phyloP scores from a whole-genome alignment of 2,797 vertebrate genomes.

The Myripristis murdjan region DNA sequence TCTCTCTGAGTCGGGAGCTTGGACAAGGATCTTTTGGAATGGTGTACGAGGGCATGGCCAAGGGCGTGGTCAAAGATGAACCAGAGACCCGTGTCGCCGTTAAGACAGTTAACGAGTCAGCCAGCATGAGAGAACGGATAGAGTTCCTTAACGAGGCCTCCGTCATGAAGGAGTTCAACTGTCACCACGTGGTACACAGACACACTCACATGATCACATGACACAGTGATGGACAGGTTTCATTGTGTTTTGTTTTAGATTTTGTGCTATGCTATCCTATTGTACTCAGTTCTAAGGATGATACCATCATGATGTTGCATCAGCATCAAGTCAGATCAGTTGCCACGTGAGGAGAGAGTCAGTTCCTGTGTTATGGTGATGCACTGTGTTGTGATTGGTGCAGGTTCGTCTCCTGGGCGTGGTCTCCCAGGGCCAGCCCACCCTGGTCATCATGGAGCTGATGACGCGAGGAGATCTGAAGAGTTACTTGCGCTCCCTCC shows the following conservation, averaged over 20 bases:
- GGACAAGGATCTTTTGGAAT: slow-evolving; percentile 99
- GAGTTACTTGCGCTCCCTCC: slow-evolving; percentile 95
- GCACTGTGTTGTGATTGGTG: slow-evolving; percentile 54
- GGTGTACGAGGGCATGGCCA: slow-evolving; percentile 98
- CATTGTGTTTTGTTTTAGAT: background rate
- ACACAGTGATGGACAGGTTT: background rate
- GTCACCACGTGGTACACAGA: slow-evolving; percentile 95
- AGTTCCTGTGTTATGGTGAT: background rate
- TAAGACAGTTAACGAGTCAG: slow-evolving; percentile 97
- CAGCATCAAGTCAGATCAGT: background rate
- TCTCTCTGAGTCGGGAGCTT: slow-evolving; percentile 94
- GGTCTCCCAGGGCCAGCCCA: slow-evolving; percentile 98
- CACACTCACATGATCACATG: background rate
- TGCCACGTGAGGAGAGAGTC: background rate
- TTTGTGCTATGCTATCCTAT: too few relatives aligned
- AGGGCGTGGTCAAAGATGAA: slow-evolving; percentile 97
- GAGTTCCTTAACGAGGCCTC: slow-evolving; percentile 99
- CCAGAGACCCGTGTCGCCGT: slow-evolving; percentile 96
- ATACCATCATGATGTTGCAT: too few relatives aligned
- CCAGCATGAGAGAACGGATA: slow-evolving; percentile 97
- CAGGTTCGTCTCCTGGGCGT: slow-evolving; percentile 97
- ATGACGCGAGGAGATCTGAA: slow-evolving; percentile 99
- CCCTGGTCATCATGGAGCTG: slow-evolving; percentile 98
- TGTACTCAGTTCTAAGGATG: too few relatives aligned
- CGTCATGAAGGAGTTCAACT: slow-evolving; percentile 99